Conservation (phyloP, 1,140 invertebrate species). For the Apis laboriosa region DNA sequence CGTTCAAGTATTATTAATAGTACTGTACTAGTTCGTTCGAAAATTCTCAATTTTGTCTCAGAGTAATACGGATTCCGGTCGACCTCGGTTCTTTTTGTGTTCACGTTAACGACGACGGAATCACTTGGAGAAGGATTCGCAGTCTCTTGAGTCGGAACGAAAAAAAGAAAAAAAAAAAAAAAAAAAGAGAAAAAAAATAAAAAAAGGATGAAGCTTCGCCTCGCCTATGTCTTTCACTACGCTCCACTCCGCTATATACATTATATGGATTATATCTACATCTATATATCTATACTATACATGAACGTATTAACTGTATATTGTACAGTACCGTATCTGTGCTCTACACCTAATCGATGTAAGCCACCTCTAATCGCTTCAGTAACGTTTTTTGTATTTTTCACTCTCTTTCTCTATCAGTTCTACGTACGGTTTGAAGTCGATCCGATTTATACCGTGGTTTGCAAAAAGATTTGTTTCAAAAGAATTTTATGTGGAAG, state of each 20-base stretch:
- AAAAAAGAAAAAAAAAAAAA: conserved; percentile 45
- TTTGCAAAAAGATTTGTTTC: not conserved
- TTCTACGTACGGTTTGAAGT: conserved; percentile 12
- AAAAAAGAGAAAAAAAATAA: conserved; percentile 52
- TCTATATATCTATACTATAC: conserved; percentile 39
- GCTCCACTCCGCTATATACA: conserved; percentile 79
- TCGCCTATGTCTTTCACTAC: conserved; percentile 80
- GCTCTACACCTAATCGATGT: conserved; percentile 80
- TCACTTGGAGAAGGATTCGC: conserved; percentile 45
- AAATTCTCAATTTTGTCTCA: conserved; percentile 30
- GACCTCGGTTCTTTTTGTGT: conserved; percentile 8
- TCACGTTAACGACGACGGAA: conserved; percentile 38
- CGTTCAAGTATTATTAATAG: no score
- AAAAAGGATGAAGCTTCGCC: conserved; percentile 79
- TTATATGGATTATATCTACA: conserved; percentile 59
- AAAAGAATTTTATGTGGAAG: not conserved
- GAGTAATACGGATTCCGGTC: not conserved
- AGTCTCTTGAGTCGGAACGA: conserved; percentile 76
- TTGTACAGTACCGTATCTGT: conserved; percentile 76
- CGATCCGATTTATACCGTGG: not conserved
- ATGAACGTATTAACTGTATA: conserved; percentile 74
- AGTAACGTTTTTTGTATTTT: conserved; percentile 77
- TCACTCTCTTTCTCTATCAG: conserved; percentile 52
- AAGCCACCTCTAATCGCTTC: conserved; percentile 79
- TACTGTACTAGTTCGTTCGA: not conserved